Evolutionary conservation across 2,113 vertebrate species (phyloP), one percentile per base, ranked within the genome.

Genomic region (Tichodroma muraria): DNA sequence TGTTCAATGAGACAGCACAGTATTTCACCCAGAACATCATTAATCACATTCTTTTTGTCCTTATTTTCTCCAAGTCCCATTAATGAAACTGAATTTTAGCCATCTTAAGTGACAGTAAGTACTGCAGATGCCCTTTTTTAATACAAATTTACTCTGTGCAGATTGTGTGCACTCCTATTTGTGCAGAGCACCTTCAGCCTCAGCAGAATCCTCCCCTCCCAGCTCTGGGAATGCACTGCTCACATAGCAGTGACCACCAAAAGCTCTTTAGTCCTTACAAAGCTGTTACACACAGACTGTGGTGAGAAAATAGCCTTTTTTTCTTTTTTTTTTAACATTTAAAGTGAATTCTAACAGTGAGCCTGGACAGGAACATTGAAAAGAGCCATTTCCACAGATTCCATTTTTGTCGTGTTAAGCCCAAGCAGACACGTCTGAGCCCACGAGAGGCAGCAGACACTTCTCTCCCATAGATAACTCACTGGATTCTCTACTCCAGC

Each of bases 181-280:
- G 40, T 50, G 68, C 35, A 80, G 37, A 61, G 15, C 19, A 31
- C 9, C 35, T 35, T 54, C 38, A 50, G 25, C 49, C 49, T 22
- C 22, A 49, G 35, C 4, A 40, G 23, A 10, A 69, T 16, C 40
- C 37, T 73, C 57, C 63, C 77, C 22, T 16, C 35, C n/a, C 77
- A 53, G 45, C 54, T n/a, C 77, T 69, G 30, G 22, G 45, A 68
- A 57, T 1, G 9, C 54, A 7, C 8, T 15, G 21, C 44, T 80
- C 2, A 0, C 1, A 15, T 11, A 21, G 19, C n/a, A 52, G 28
- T 6, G 28, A 38, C 20, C 45, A 40, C 35, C 52, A 59, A 59
- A 63, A 19, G 14, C n/a, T 73, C 59, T 16, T 21, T 0, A 44
- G n/a, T 27, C 71, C 59, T 80, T 13, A 37, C n/a, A 54, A 45